Evolutionary conservation across 1,140 invertebrate species (phyloP), one percentile per base, ranked within the genome.

Genomic region (Sarcophaga peregrina): DNA sequence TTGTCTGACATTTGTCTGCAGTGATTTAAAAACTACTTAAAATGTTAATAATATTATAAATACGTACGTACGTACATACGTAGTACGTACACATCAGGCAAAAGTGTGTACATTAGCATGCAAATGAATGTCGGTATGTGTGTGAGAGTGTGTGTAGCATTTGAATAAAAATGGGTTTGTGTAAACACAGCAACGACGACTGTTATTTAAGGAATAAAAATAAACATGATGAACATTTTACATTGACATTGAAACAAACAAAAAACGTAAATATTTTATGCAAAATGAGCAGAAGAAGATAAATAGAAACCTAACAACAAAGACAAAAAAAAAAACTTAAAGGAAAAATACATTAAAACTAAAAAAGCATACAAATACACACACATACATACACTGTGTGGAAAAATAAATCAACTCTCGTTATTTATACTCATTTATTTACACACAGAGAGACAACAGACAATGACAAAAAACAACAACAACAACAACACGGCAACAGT

Each of bases 11-110:
- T 88, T 89, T 89, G 88, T 89, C 88, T 89, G 88, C 88, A 89
- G 88, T 87, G 88, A 89, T 89, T 89, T 89, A 89, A 89, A 89
- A 89, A 89, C 88, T 89, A 89, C 88, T 89, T 89, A 89, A 89
- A 89, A 89, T 89, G 88, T 89, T 89, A 89, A 89, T 89, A 87
- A 88, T 88, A 87, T 89, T 87, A 85, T 86, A 83, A 50, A 78
- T 25, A 78, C 75, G 17, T 52, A 78, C 75, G n/a, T 50, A 20
- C 47, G 50, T 52, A 72, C 20, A 6, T 72, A 20, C 62, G 20
- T 72, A 10, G 9, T 72, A 72, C 62, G 37, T 78, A 47, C 10
- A 15, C 15, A 15, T 45, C 10, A 7, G 47, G 3, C 20, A 15
- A 9, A 8, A 37, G 9, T 46, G 75, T 8, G 46, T 78, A 20